phyloP scores from a whole-genome alignment of 1,140 invertebrate genomes.

The Orchesella cincta region DNA sequence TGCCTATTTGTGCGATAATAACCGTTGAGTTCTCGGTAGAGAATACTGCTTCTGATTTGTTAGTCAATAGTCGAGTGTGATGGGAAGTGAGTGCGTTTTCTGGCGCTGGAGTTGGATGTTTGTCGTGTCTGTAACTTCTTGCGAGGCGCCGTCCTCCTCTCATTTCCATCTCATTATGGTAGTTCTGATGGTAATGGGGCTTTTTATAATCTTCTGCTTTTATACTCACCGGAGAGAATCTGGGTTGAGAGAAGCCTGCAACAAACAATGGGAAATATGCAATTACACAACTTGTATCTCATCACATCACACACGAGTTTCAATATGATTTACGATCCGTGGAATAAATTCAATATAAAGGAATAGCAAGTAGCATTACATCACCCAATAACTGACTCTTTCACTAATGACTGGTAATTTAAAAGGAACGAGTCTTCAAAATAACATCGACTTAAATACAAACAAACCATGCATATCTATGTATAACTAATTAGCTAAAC shows the following conservation, averaged over 20 bases:
- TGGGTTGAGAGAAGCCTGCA: slow-evolving; percentile 3
- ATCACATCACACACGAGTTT: neutral
- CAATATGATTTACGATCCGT: neutral
- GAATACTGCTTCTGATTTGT: slow-evolving; percentile 47
- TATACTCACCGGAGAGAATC: slow-evolving; percentile 19
- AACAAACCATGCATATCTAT: no score
- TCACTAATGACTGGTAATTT: no score
- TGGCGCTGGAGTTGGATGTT: slow-evolving; percentile 29
- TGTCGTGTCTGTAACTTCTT: slow-evolving; percentile 42
- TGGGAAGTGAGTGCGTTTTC: neutral
- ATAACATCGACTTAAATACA: no score
- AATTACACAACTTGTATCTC: neutral
- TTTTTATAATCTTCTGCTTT: slow-evolving; percentile 1
- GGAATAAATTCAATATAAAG: neutral
- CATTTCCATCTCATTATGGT: neutral
- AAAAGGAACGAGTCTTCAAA: no score
- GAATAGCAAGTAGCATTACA: no score
- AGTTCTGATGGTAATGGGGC: neutral
- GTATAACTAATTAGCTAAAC: no score
- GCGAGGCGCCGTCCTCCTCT: slow-evolving; percentile 1
- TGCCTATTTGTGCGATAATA: slow-evolving; percentile 71
- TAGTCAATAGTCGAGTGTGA: neutral
- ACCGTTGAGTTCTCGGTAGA: slow-evolving; percentile 57
- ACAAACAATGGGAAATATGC: neutral
- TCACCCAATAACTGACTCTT: no score